A percentile compares a stretch with the other conserved stretches of the same genome.
Conservation (phyloP, 2,113 vertebrate species). For the Garra rufa region DNA sequence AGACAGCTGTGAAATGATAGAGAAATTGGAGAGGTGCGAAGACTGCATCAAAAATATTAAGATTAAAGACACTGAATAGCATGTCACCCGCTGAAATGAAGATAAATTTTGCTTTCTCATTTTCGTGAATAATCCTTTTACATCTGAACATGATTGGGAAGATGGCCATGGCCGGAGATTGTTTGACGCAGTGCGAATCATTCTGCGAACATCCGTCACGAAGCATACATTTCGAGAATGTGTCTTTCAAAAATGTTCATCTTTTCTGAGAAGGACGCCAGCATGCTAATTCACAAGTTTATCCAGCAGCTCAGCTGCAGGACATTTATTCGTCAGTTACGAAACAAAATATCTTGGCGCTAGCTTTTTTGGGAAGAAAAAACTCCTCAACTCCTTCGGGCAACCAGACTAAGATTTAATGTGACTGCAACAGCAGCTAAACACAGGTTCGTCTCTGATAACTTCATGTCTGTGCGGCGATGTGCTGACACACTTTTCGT, state of each 20-base stretch:
- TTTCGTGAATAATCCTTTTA: constrained; percentile 16
- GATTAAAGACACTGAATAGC: constrained; percentile 38
- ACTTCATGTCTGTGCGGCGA: constrained; percentile 14
- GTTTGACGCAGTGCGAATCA: background rate
- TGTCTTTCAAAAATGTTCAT: background rate
- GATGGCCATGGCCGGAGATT: background rate
- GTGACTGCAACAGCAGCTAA: constrained; percentile 9
- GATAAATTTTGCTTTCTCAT: constrained; percentile 19
- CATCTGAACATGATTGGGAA: constrained; percentile 12
- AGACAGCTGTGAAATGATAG: constrained; percentile 40
- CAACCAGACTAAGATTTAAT: background rate
- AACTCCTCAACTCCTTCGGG: background rate
- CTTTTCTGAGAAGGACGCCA: background rate
- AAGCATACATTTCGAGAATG: background rate
- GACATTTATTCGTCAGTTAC: background rate
- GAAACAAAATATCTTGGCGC: background rate
- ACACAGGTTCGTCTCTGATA: background rate
- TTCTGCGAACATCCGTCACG: background rate
- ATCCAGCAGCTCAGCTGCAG: background rate
- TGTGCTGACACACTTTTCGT: constrained; percentile 41
- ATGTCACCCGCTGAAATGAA: constrained; percentile 32
- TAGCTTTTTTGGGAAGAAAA: background rate
- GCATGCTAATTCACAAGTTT: background rate
- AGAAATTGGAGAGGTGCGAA: constrained; percentile 28
- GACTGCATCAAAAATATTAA: constrained; percentile 37